Base-by-base conservation (phyloP, 2,113 vertebrate species). In the Plotosus lineatus region DNA sequence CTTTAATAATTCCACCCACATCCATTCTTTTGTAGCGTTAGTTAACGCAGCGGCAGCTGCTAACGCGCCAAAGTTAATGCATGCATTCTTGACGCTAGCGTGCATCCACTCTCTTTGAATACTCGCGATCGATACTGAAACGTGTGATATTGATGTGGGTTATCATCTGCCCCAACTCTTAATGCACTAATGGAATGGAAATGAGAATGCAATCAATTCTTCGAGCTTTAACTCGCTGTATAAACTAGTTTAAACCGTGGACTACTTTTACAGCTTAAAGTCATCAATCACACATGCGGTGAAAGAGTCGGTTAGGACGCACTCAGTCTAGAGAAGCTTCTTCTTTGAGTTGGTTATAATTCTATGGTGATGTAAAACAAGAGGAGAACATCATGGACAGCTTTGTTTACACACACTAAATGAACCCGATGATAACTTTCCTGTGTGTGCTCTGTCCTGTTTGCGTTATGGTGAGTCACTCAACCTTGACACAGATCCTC, bases 401-500 rank as follows among this genome's bases (percentile, higher is more conserved):
- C 31, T 46, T 26, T 76, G 80, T 76, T 55, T 68, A 56, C 44
- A 36, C 26, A 44, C 48, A 11, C 33, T 26, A 42, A 31, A 75
- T 66, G 38, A 73, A 80, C 53, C 61, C 38, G 6, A 3, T 33
- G 17, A 15, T 19, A 44, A 71, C 19, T 65, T 78, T 85, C 60
- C 83, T 65, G 58, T 66, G 60, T 73, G 65, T 44, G 33, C 60
- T 63, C 63, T 51, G 74, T 83, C 86, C 77, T 78, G 79, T 85
- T 79, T 79, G 85, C 71, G 75, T 79, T 83, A 26, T 81, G 84
- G 71, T 82, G 79, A 82, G 56, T 72, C 85, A 85, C 77, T 88
- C 88, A 88, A 84, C 86, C 85, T 84, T 87, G 88, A 89, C 87
- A 86, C 28, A 74, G 51, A 44, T 85, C 77, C 81, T 77, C 72